A percentile compares a stretch with the other conserved stretches of the same genome.
Conservation (phyloP, 2,797 vertebrate species). For the Diglossa cyanea region DNA sequence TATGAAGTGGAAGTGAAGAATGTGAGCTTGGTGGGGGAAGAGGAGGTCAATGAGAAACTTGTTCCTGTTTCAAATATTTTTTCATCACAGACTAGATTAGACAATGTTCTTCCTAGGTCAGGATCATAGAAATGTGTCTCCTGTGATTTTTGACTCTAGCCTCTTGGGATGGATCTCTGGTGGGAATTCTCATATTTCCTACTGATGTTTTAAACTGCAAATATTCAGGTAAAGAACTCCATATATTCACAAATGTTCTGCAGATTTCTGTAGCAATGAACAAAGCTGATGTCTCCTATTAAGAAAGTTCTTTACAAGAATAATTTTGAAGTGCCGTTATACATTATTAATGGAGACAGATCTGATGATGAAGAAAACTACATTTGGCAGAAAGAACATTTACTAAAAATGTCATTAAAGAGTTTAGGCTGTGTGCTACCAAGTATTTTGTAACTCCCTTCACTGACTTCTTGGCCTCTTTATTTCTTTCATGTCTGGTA, state of each 20-base stretch:
- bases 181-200: neutral
- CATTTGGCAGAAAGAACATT: constrained; percentile 46
- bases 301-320: neutral
- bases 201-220: neutral
- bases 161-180: neutral
- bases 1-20: constrained; percentile 40
- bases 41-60: constrained; percentile 54
- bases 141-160: neutral
- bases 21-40: constrained; percentile 3
- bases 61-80: constrained; percentile 48
- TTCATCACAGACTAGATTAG: neutral
- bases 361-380: constrained; percentile 43
- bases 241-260: neutral
- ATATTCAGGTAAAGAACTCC: constrained; percentile 16
- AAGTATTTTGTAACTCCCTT: constrained; percentile 42
- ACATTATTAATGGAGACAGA: constrained; percentile 46
- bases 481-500: constrained; percentile 47
- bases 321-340: constrained; percentile 1
- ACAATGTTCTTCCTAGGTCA: neutral
- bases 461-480: constrained; percentile 36
- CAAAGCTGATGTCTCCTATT: neutral
- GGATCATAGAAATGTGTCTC: neutral
- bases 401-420: constrained; percentile 49
- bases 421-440: constrained; percentile 29
- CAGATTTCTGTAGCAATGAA: neutral